Percentiles rank a stretch among this genome's conserved stretches.
Conservation (phyloP, 2,797 vertebrate genomes). For the Notolepis coatsorum region DNA sequence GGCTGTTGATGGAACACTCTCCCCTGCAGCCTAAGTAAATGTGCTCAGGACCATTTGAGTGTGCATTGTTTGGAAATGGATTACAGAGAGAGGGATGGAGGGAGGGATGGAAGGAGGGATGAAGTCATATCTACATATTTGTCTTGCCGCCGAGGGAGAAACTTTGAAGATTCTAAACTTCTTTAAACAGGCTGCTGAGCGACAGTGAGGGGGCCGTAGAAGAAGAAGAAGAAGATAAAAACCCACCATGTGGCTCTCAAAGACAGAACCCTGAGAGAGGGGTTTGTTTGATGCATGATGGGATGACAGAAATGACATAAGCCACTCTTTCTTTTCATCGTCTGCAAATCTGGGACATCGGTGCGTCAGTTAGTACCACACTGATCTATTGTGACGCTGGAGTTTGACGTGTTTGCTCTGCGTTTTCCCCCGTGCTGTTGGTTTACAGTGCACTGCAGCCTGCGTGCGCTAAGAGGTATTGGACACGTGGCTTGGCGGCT, state of each 20-base stretch:
- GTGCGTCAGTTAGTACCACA: slow-evolving; percentile 11
- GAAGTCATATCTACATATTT: slow-evolving; percentile 49
- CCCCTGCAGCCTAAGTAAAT: slow-evolving; percentile 71
- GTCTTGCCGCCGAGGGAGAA: slow-evolving; percentile 48
- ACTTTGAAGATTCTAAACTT: slow-evolving; percentile 48
- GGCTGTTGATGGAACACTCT: slow-evolving; percentile 77
- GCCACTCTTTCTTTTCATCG: slow-evolving; percentile 14
- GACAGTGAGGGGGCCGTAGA: slow-evolving; percentile 14
- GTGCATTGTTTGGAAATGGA: slow-evolving; percentile 73
- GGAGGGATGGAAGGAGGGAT: slow-evolving; percentile 2
- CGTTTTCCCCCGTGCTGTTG: slow-evolving; percentile 26
- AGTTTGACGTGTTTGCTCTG: slow-evolving; percentile 31
- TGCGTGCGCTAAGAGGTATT: slow-evolving; percentile 39
- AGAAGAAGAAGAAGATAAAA: too few species aligned
- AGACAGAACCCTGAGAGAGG: background rate
- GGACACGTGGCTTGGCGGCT: slow-evolving; percentile 31
- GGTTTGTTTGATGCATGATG: background rate
- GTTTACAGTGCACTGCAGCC: slow-evolving; percentile 34
- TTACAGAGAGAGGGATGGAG: slow-evolving; percentile 40
- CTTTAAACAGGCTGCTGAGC: slow-evolving; percentile 36
- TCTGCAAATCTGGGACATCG: slow-evolving; percentile 23
- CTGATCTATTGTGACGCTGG: slow-evolving; percentile 9
- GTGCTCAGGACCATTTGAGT: slow-evolving; percentile 70
- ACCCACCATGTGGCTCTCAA: too few species aligned
- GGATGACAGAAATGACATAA: background rate